Conservation (phyloP, 2,113 vertebrate species). For the Ciconia maguari region DNA sequence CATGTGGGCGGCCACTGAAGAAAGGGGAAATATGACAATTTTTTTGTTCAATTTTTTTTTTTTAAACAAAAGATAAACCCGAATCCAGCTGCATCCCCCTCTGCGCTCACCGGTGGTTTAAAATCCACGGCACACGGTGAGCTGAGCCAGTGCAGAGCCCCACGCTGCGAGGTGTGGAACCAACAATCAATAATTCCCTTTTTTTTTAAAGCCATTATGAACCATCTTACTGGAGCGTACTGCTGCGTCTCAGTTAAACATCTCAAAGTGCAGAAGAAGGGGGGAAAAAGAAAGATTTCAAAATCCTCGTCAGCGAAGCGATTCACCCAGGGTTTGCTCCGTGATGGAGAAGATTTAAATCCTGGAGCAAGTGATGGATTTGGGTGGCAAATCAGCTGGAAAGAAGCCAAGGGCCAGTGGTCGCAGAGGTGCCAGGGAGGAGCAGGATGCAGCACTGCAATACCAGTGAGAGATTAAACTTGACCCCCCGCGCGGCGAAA, state of each 20-base stretch:
- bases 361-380: neutral
- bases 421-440: neutral
- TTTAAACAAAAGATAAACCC: neutral
- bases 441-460: neutral
- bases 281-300: neutral
- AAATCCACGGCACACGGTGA: neutral
- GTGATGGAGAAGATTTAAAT: neutral
- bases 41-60: neutral
- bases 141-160: neutral
- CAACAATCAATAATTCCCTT: neutral
- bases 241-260: neutral
- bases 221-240: neutral
- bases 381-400: neutral
- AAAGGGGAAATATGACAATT: neutral
- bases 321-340: neutral
- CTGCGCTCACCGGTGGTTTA: neutral
- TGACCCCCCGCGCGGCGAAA: neutral
- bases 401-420: neutral
- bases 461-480: neutral
- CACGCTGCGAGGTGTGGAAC: neutral
- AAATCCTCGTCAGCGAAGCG: neutral
- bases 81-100: neutral
- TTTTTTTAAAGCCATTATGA: neutral
- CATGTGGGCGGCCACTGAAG: neutral
- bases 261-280: neutral